Conservation (phyloP, 1,140 invertebrate genomes). For the Penaeus vannamei region DNA sequence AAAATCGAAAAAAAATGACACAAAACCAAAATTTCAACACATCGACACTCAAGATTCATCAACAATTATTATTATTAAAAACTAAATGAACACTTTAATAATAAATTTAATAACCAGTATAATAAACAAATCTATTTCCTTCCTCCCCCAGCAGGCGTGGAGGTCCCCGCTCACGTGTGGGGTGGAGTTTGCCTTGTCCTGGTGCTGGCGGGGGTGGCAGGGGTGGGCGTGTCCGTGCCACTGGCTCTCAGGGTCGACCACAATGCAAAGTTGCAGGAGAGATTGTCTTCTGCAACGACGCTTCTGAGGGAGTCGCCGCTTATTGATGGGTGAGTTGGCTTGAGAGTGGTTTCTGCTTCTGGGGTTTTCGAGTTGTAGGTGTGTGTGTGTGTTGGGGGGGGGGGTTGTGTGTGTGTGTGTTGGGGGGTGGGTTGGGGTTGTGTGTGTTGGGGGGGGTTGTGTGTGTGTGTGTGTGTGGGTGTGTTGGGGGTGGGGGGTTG, state of each 20-base stretch:
- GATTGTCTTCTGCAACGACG: slow-evolving; percentile 75
- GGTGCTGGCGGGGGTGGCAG: slow-evolving; percentile 71
- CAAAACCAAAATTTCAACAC: no score
- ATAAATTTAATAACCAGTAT: not conserved
- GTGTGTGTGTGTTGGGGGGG: no score
- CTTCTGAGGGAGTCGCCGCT: slow-evolving; percentile 77
- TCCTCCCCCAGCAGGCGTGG: not conserved
- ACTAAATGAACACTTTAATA: no score
- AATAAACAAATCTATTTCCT: not conserved
- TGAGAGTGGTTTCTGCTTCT: not conserved
- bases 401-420: no score
- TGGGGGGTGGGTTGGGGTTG: no score
- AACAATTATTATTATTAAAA: not conserved
- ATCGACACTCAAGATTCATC: not conserved
- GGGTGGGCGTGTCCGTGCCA: slow-evolving; percentile 73
- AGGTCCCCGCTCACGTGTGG: slow-evolving; percentile 68
- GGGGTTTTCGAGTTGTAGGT: no score
- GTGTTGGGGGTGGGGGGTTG: no score
- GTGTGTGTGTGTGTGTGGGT: no score
- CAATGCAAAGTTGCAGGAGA: slow-evolving; percentile 72
- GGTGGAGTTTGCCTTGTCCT: slow-evolving; percentile 73
- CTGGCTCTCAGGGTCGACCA: slow-evolving; percentile 74
- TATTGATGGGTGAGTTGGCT: slow-evolving; percentile 78
- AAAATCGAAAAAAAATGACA: no score
- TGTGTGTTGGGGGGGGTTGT: no score